phyloP scores from a whole-genome alignment of 2,888 invertebrate genomes.

The Cosmopolites sordidus region DNA sequence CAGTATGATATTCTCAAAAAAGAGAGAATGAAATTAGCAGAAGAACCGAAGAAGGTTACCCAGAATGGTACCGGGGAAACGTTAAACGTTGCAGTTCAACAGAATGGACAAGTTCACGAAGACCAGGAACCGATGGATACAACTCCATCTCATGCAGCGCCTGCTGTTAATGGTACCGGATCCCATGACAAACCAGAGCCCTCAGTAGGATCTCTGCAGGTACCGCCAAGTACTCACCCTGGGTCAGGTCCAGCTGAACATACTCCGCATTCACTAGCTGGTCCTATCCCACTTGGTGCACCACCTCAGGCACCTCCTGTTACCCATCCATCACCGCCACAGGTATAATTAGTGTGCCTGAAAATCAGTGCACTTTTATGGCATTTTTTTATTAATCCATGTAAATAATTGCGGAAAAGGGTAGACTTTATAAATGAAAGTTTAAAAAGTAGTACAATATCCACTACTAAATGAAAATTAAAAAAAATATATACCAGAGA shows the following conservation, averaged over 20 bases:
- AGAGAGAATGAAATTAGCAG: slow-evolving; percentile 58
- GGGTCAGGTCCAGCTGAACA: slow-evolving; percentile 30
- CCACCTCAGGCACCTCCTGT: slow-evolving; percentile 28
- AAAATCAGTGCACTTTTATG: too few species aligned
- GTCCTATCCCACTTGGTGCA: slow-evolving; percentile 20
- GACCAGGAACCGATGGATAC: slow-evolving; percentile 29
- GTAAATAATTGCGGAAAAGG: too few species aligned
- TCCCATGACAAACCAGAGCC: slow-evolving; percentile 19
- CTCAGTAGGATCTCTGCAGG: slow-evolving; percentile 18
- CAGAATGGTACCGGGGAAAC: slow-evolving; percentile 47
- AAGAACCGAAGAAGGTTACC: slow-evolving; percentile 50
- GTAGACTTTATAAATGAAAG: too few species aligned
- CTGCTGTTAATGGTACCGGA: slow-evolving; percentile 8
- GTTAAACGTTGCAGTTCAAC: slow-evolving; percentile 25
- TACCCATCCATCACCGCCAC: slow-evolving; percentile 24
- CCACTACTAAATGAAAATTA: too few species aligned
- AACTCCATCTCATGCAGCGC: slow-evolving; percentile 2
- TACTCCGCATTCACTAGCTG: slow-evolving; percentile 29
- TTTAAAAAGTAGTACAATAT: too few species aligned
- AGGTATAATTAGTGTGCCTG: too few species aligned
- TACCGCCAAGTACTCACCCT: background rate
- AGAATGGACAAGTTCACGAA: slow-evolving; percentile 33
- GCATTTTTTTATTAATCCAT: too few species aligned
- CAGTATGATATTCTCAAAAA: slow-evolving; percentile 74
- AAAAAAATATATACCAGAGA: too few species aligned